Evolutionary conservation across 2,888 invertebrate species (phyloP).

Genomic region (Scelioninae gen. 2): DNA sequence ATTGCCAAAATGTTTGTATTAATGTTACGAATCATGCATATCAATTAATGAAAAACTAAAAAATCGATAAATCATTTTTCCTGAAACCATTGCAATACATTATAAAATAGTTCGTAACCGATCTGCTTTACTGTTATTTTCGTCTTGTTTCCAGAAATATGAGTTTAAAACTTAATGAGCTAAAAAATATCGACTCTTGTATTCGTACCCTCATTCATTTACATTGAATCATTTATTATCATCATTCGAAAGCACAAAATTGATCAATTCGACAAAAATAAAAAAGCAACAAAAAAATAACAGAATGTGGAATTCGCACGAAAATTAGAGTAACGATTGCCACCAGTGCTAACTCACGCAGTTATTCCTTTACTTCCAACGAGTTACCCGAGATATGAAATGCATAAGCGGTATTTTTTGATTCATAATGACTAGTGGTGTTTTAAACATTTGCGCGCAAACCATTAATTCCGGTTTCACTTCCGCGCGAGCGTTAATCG

Average conservation of each 20-base stretch:
- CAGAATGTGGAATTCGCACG: constrained; percentile 13
- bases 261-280: constrained; percentile 18
- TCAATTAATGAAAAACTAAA: no score
- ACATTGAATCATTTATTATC: constrained; percentile 13
- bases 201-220: neutral
- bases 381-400: constrained; percentile 40
- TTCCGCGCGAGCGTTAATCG: constrained; percentile 61
- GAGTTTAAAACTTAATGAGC: constrained; percentile 6
- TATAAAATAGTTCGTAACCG: no score
- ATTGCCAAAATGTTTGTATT: no score
- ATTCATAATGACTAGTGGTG: constrained; percentile 51
- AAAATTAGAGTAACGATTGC: constrained; percentile 33
- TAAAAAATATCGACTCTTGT: no score
- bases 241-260: constrained; percentile 8
- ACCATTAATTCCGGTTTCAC: constrained; percentile 62
- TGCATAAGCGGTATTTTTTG: constrained; percentile 43
- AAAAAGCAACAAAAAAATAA: neutral
- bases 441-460: constrained; percentile 52
- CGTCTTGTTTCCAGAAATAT: no score
- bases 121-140: no score
- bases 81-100: no score
- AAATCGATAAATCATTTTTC: no score
- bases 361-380: constrained; percentile 41
- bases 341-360: constrained; percentile 24
- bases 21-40: no score